A percentile compares a stretch with the other conserved stretches of the same genome.
Conservation (phyloP, 1,140 invertebrate species). For the Diuraphis noxia region DNA sequence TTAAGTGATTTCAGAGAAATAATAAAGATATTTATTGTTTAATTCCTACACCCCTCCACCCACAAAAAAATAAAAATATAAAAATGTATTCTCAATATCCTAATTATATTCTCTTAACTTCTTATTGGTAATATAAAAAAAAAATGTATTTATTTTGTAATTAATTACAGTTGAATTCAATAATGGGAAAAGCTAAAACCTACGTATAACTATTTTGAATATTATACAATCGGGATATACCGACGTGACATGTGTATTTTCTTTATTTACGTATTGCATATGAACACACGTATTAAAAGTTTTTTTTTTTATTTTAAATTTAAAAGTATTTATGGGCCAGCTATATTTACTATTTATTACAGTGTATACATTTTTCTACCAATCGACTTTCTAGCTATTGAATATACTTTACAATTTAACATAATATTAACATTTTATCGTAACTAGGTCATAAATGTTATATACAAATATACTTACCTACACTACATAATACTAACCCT, state of each 20-base stretch:
- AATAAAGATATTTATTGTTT: not conserved
- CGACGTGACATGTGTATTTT: not conserved
- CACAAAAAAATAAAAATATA: too few relatives aligned
- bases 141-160: not conserved
- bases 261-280: not conserved
- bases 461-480: too few relatives aligned
- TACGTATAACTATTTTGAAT: not conserved
- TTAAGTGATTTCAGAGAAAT: not conserved
- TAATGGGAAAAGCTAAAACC: not conserved
- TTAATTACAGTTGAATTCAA: not conserved
- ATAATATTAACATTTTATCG: not conserved
- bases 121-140: too few relatives aligned
- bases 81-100: not conserved
- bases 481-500: not conserved
- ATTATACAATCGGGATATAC: not conserved
- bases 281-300: not conserved
- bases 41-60: not conserved
- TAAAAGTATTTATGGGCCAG: not conserved
- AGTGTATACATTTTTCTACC: not conserved
- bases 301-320: not conserved
- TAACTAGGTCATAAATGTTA: conserved; percentile 25
- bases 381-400: conserved; percentile 27
- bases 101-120: too few relatives aligned
- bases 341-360: not conserved
- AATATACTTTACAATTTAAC: not conserved